Evolutionary conservation across 2,888 invertebrate genomes (phyloP), one percentile per base, ranked within the genome.

Genomic region (Apamea anceps): DNA sequence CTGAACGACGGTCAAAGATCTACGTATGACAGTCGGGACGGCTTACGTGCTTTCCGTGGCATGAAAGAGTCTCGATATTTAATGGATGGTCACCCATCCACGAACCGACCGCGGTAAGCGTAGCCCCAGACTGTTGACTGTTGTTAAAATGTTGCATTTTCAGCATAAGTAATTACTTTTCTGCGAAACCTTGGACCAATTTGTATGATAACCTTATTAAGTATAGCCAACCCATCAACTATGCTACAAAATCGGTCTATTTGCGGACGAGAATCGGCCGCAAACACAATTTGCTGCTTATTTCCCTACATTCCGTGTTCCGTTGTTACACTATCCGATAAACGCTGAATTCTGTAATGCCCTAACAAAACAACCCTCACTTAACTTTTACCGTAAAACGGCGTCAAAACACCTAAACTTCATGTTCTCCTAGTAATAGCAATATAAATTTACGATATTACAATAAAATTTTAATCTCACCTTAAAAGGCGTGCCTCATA

Each of bases 391-490:
- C 72, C 48, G 37, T 37, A 60, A 65, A 72, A 72, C 51, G 45
- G 42, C 37, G 72, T 60, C 60, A 80, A 70, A 72, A 82, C 66
- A 76, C 66, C 48, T 71, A 28, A 75, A 81, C 10, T 70, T 81
- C 42, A 82, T 86, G 54, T 66, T 79, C 25, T 81, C 81, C 32
- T 85, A 65, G 65, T 37, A 72, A 71, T 84, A 82, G 51, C 77
- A 67, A 79, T 87, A 81, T 60, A 84, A 89, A 87, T 84, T 89
- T 81, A 82, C 72, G 83, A 81, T 79, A 84, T 82, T 78, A 77
- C 72, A 85, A 86, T 87, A 79, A 77, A 82, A 88, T 79, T 88
- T 87, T 89, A 89, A 89, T 89, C 82, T 89, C 25, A 78, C 83
- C 80, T 77, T 73, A 45, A 85, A 79, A 84, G 82, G 85, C 82